Base-by-base conservation (phyloP, 2,113 vertebrate species). In the Urocolius indicus region DNA sequence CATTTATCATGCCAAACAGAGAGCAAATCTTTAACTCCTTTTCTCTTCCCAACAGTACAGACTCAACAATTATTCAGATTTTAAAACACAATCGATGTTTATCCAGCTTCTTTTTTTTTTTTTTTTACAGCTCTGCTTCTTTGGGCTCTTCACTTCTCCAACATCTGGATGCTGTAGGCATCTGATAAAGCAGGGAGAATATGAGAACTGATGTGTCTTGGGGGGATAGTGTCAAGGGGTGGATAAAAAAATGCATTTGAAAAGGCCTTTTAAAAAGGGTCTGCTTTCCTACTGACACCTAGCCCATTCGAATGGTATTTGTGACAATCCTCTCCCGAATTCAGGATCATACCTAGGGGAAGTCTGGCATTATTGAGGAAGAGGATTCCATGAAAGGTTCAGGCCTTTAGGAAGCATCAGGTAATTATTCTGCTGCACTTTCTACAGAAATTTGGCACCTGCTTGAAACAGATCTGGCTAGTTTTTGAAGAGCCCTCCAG, bases 1-100 rank as follows among this genome's bases (percentile, higher is more conserved):
- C 97, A 97, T 97, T 97, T 97, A 97, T 97, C 96, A 96, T 92
- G 91, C 91, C 79, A 92, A 96, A 93, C 94, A 97, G 93, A 97
- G 86, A 96, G 76, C 94, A 96, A 94, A 92, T 90, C 90, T 95
- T 93, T 94, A 95, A 91, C 84, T 94, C 58, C 90, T 94, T 94
- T 95, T 84, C 91, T 83, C 94, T 94, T 89, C 79, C 89, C 90
- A 90, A 63, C 74, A 95, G 88, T 73, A 76, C 73, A 90, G 79
- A 85, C 45, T 52, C 59, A 93, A 91, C 78, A 94, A 92, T 94
- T 94, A 94, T 96, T 95, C 93, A 91, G 86, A 95, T 95, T 95
- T 92, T 91, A 87, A 93, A 93, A 82, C 14, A 9, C 81, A 89
- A 89, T 94, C 32, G 21, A 89, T 89, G 69, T 96, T 95, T 93